A percentile compares a stretch with the other conserved stretches of the same genome.
Evolutionary conservation across 2,113 vertebrate species (phyloP).

Genomic region (Cinclus mexicanus): DNA sequence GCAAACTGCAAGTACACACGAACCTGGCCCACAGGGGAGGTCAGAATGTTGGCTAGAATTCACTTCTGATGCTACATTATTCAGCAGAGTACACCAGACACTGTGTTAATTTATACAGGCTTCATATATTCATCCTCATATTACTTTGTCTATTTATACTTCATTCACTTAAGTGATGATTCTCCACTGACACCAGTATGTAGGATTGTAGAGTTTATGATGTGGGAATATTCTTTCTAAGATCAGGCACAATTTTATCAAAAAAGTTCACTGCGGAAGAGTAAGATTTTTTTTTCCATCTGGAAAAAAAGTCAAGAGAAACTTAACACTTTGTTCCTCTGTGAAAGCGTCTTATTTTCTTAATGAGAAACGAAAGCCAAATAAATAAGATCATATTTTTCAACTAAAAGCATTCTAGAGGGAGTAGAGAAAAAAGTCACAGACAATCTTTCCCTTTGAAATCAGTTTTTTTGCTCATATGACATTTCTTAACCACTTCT

Average conservation of each 20-base stretch:
- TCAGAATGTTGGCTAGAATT: background rate
- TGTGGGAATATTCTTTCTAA: background rate
- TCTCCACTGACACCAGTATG: background rate
- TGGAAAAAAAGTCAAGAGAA: background rate
- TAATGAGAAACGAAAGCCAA: background rate
- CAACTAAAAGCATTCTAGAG: background rate
- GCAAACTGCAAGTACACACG: background rate
- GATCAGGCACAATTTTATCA: background rate
- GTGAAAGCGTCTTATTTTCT: background rate
- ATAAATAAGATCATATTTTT: background rate
- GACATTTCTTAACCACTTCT: background rate
- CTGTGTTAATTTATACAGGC: background rate
- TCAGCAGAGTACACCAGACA: background rate
- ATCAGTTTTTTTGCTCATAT: background rate
- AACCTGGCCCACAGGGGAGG: background rate
- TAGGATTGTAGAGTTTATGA: background rate
- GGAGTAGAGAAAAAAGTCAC: background rate
- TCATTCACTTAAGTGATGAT: background rate
- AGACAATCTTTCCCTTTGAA: background rate
- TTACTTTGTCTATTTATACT: background rate
- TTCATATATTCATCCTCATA: background rate
- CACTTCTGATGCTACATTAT: background rate
- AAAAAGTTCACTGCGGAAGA: background rate
- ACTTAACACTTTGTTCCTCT: background rate
- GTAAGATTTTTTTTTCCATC: background rate